phyloP scores from a whole-genome alignment of 2,113 vertebrate genomes.

The Motacilla alba region DNA sequence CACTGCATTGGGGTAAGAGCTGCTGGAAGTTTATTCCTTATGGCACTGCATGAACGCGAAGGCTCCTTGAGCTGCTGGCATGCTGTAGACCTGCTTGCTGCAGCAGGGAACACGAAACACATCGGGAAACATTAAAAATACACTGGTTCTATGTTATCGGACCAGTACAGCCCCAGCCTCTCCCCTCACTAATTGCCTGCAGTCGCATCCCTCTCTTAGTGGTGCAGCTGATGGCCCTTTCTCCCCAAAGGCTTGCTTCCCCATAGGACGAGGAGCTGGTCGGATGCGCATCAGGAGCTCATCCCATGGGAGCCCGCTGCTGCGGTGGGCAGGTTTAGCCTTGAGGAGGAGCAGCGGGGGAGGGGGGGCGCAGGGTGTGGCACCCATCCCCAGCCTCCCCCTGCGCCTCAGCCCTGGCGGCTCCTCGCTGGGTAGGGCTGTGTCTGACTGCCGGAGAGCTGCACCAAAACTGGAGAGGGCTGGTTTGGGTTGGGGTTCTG shows the following conservation, averaged over 20 bases:
- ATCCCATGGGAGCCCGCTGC: neutral
- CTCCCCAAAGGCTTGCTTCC: neutral
- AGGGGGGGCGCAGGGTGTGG: conserved; percentile 72
- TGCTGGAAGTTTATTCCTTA: neutral
- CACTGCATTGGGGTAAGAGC: neutral
- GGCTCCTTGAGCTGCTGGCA: neutral
- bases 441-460: conserved; percentile 18
- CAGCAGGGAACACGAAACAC: neutral
- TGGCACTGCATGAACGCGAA: neutral
- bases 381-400: neutral
- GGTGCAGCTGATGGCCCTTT: neutral
- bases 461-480: conserved; percentile 16
- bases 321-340: conserved; percentile 8
- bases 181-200: neutral
- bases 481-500: neutral
- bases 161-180: rapidly evolving
- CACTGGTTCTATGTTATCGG: neutral
- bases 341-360: conserved; percentile 1
- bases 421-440: conserved; percentile 13
- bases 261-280: neutral
- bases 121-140: neutral
- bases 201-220: neutral
- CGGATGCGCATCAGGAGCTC: neutral
- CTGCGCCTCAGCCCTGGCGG: neutral
- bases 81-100: neutral